These are phyloP conservation scores for Odobenus rosmarus DNA, from an alignment of 2,113 vertebrate species.

Conservation along the genomic window DNA sequence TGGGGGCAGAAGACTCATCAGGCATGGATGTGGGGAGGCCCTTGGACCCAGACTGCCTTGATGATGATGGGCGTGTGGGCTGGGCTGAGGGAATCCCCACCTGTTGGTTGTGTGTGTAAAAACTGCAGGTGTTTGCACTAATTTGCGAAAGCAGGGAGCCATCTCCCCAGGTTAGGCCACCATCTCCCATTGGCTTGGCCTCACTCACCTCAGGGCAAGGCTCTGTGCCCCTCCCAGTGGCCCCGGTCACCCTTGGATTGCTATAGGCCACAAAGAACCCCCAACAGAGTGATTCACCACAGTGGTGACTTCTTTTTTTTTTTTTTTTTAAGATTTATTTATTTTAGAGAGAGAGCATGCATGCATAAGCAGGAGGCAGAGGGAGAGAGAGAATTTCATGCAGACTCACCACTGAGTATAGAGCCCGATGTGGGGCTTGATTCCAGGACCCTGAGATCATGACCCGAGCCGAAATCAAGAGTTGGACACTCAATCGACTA, in stretches of 20 bases:
- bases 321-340: neutral
- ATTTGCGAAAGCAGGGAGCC: neutral
- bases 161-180: rapidly evolving
- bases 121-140: neutral
- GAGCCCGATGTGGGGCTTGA: neutral
- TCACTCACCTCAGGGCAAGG: neutral
- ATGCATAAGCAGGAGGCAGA: neutral
- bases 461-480: neutral
- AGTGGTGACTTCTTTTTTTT: neutral
- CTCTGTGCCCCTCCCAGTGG: neutral
- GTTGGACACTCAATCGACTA: neutral
- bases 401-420: neutral
- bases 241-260: neutral
- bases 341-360: neutral
- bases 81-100: neutral
- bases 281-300: neutral
- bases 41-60: neutral
- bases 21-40: rapidly evolving
- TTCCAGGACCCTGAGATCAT: neutral
- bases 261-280: neutral
- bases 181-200: rapidly evolving
- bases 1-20: neutral
- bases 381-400: neutral
- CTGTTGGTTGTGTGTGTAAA: rapidly evolving
- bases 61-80: rapidly evolving